Base-by-base conservation (phyloP, 2,113 vertebrate species). In the Mesitornis unicolor region DNA sequence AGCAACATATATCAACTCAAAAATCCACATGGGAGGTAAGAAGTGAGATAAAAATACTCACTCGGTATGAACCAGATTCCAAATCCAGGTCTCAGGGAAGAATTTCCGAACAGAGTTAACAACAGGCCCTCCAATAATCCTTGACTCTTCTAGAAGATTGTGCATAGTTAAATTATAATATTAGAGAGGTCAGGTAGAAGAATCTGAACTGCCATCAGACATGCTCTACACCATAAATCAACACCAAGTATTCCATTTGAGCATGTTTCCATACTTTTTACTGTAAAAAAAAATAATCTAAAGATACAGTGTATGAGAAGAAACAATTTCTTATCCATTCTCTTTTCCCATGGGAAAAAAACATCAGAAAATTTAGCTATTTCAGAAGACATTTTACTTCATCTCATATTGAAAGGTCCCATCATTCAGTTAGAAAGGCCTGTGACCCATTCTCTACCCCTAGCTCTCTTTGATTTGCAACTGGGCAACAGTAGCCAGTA, bases 1-100 rank as follows among this genome's bases (percentile, higher is more conserved):
- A 74, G n/a, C 35, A 82, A 12, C 42, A 61, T 18, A 9, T 54
- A 54, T 59, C 36, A 68, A 48, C 16, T 63, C 31, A 60, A 60
- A 82, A 79, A 75, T 53, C 6, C 36, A 88, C 31, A 65, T 2
- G 16, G 35, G 12, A 87, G 22, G 20, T 54, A 85, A 75, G 69
- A 83, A 78, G 38, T 31, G 10, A 86, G 53, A 61, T 29, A 76
- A 38, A 89, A 73, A 89, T 31, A 81, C 98, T 98, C 60, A 99
- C 99, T 98, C 92, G 0, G 98, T 88, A 47, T 95, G 84, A 74
- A 98, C 29, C 16, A 99, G 93, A 29, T 98, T 94, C 99, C 99
- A 99, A 45, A 99, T 97, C 99, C 99, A 99, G 1, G 99, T 99
- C 96, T 99, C 98, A 0, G 99, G 99, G 88, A 99, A 99, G 69